A percentile compares a stretch with the other conserved stretches of the same genome.
phyloP scores from a whole-genome alignment of 1,140 invertebrate species.

The Gryon sp. region DNA sequence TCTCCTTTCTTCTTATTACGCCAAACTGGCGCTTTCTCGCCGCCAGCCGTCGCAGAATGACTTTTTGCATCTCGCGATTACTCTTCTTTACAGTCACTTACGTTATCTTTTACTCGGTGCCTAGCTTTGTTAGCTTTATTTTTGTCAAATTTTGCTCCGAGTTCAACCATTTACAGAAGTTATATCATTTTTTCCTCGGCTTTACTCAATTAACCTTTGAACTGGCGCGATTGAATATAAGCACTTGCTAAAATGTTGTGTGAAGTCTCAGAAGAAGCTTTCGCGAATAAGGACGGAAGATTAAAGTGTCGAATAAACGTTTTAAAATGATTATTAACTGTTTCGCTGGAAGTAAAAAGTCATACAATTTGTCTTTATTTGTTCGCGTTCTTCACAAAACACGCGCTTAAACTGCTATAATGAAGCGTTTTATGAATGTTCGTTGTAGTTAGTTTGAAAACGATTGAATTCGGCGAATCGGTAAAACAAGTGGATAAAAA shows the following conservation, averaged over 20 bases:
- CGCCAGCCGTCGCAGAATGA: conserved; percentile 11
- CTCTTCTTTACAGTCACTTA: conserved; percentile 17
- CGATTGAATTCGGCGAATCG: no score
- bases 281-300: not conserved
- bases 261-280: not conserved
- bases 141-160: not conserved
- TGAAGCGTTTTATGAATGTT: no score
- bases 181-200: conserved; percentile 5
- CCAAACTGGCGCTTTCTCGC: conserved; percentile 15
- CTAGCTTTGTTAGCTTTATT: not conserved
- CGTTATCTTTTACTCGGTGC: conserved; percentile 2
- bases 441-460: no score
- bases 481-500: conserved; percentile 4
- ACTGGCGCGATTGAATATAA: conserved; percentile 15
- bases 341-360: no score
- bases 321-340: conserved; percentile 7
- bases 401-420: no score
- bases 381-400: no score
- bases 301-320: not conserved
- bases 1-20: conserved; percentile 24
- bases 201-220: conserved; percentile 17
- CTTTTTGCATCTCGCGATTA: conserved; percentile 10
- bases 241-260: not conserved
- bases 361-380: no score
- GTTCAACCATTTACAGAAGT: not conserved